Conservation (phyloP, 2,797 vertebrate genomes). For the Nyctibius grandis region DNA sequence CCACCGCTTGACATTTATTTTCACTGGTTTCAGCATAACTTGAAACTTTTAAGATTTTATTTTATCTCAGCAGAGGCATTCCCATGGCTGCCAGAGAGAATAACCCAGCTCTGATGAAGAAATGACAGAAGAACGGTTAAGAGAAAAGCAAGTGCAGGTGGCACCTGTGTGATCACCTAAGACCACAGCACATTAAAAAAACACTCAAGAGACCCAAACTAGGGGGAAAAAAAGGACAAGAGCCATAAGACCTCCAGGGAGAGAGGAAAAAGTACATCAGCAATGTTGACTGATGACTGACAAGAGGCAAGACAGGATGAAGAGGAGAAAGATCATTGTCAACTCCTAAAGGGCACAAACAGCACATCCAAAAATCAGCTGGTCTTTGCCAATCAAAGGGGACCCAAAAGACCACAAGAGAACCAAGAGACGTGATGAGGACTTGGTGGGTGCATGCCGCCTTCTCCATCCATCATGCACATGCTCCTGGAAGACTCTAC, state of each 20-base stretch:
- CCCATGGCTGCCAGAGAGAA: background rate
- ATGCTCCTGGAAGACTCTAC: background rate
- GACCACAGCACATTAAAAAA: background rate
- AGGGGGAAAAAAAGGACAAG: background rate
- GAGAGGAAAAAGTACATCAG: background rate
- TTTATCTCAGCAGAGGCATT: background rate
- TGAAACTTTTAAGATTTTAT: background rate
- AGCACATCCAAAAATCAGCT: background rate
- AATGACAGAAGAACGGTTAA: background rate
- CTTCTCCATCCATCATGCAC: accelerated
- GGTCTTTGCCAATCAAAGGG: background rate
- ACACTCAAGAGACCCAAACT: background rate
- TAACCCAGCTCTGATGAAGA: background rate
- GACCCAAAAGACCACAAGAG: background rate
- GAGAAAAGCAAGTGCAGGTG: background rate
- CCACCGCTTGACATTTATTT: background rate
- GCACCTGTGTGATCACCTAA: too few species aligned
- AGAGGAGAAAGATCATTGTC: background rate
- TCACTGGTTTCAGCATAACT: background rate
- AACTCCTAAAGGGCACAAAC: background rate
- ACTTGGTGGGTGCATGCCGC: accelerated
- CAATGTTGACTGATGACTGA: background rate
- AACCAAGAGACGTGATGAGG: background rate
- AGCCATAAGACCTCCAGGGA: background rate
- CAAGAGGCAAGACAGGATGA: background rate